Base-by-base conservation (phyloP, 2,113 vertebrate genomes). In the Cynopterus brachyotis region DNA sequence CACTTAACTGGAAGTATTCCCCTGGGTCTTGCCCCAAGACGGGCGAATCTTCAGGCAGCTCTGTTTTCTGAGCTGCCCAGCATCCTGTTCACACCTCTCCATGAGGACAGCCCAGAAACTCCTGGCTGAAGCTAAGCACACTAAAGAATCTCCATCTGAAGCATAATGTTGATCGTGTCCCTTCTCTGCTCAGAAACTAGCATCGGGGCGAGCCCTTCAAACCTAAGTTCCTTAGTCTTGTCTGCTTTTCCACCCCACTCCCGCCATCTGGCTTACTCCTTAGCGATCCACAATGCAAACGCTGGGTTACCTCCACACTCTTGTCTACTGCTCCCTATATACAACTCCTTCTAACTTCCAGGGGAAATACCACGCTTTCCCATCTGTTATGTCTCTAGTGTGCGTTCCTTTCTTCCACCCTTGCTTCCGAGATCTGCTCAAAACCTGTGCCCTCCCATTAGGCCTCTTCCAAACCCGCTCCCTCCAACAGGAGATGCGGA, bases 131-230 rank as follows among this genome's bases (percentile, higher is more conserved):
- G 83, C 45, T 53, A 42, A 76, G 24, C 53, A n/a, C 45, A 60
- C 20, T 19, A 82, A 69, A 83, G 32, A 84, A 92, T 37, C 55
- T 62, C 28, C 24, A 94, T 42, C 12, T 30, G 47, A 81, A 32
- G 45, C 9, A 55, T 6, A 91, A 72, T 88, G 60, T 73, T 55
- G 26, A 69, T 42, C 37, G 7, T 59, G 40, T 72, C 50, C 75
- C 32, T 75, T 47, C 64, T 89, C 82, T 94, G 35, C 64, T 91
- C 72, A 55, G 87, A 91, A 91, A 78, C 45, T 37, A 60, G 73
- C 60, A 60, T 28, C 59, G 67, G 50, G 13, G 20, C 6, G 6
- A 83, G 60, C 19, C 37, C 26, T 83, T 84, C 70, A 66, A 73
- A 73, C 47, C 66, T 10, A 87, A 70, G 10, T 55, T 64, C 60